Evolutionary conservation across 2,113 vertebrate genomes (phyloP).

Genomic region (Dasyurus viverrinus): DNA sequence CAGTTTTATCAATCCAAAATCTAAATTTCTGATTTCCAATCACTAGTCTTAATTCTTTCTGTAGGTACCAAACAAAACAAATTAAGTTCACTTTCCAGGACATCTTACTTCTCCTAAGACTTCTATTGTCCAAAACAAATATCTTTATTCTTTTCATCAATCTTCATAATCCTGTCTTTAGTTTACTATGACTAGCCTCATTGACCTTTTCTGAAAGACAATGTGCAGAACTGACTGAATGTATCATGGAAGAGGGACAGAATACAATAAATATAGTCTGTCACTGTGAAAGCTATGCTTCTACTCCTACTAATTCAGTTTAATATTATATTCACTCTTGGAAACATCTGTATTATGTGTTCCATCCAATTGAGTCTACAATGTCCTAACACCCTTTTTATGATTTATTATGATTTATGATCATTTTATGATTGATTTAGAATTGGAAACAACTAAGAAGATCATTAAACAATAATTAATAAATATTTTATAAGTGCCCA

Average conservation of each 20-base stretch:
- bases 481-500: neutral
- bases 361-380: neutral
- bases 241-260: neutral
- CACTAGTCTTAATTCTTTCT: neutral
- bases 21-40: neutral
- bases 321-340: neutral
- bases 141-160: neutral
- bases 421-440: too few relatives aligned
- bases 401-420: too few relatives aligned
- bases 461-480: neutral
- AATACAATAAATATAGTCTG: neutral
- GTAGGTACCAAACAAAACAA: neutral
- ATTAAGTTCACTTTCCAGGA: neutral
- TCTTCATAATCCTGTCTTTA: neutral
- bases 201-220: neutral
- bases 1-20: neutral
- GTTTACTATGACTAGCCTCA: neutral
- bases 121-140: neutral
- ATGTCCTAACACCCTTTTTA: neutral
- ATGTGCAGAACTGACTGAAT: neutral
- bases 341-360: neutral
- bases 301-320: neutral
- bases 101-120: neutral
- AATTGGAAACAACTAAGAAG: neutral
- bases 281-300: neutral